A percentile compares a stretch with the other conserved stretches of the same genome.
These are phyloP conservation scores for Pocillopora meandrina DNA, from an alignment of 92 coral and sea anemone genomes.

Conservation along the genomic window DNA sequence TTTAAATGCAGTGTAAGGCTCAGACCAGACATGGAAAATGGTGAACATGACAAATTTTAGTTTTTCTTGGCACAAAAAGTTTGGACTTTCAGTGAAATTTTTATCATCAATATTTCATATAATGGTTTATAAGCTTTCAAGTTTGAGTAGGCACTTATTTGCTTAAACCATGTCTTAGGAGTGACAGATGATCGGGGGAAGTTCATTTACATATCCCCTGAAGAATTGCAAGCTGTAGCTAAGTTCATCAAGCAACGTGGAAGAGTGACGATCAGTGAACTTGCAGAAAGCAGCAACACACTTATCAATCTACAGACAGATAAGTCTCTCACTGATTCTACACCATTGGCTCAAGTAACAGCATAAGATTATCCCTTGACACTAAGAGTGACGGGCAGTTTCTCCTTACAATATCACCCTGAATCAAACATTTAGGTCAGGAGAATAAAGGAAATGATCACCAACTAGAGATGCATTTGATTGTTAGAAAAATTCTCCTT, in stretches of 20 bases:
- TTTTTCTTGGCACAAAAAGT: too few relatives aligned
- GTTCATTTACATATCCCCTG: conserved; percentile 96
- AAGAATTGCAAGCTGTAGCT: conserved; percentile 93
- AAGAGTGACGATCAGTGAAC: conserved; percentile 89
- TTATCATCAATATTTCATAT: too few relatives aligned
- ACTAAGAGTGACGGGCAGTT: too few relatives aligned
- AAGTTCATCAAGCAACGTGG: conserved; percentile 98
- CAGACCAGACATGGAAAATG: too few relatives aligned
- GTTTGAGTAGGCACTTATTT: background rate
- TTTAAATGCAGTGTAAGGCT: too few relatives aligned
- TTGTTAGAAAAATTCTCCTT: too few relatives aligned
- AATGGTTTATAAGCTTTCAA: background rate
- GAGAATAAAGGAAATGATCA: too few relatives aligned
- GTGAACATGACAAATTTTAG: too few relatives aligned
- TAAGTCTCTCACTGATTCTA: conserved; percentile 19
- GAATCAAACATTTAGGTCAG: too few relatives aligned
- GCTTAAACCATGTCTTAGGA: conserved; percentile 52
- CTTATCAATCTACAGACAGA: conserved; percentile 87
- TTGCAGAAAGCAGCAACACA: conserved; percentile 93
- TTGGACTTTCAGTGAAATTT: too few relatives aligned
- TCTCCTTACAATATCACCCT: too few relatives aligned
- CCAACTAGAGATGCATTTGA: too few relatives aligned
- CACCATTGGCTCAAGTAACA: conserved; percentile 22
- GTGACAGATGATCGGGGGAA: conserved; percentile 98
- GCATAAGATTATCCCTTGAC: conserved; percentile 9